Base-by-base conservation (phyloP, 2,113 vertebrate genomes). In the Equus przewalskii region DNA sequence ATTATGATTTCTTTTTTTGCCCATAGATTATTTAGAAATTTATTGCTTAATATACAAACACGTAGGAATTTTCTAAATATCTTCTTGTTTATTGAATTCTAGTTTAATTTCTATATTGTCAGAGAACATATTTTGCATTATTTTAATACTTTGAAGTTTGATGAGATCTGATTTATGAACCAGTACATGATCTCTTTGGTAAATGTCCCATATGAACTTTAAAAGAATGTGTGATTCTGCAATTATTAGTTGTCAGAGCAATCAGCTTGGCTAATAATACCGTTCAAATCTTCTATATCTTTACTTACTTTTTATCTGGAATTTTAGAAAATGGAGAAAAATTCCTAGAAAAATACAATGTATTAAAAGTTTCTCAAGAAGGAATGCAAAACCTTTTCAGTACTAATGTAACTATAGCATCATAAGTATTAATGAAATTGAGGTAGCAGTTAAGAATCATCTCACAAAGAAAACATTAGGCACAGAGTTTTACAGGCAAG, bases 121-220 rank as follows among this genome's bases (percentile, higher is more conserved):
- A 79, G 70, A 78, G 75, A 70, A 82, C 22, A 82, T 67, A 67
- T 46, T 72, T 89, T 51, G 46, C 49, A 67, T 94, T 88, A 89
- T 46, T 88, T 26, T 60, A 51, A 60, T 56, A 85, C 41, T 78
- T 76, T 60, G 30, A 67, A 88, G 60, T 72, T 87, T 88, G 15
- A 33, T 81, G 76, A 73, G 56, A 88, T 96, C 82, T 92, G 65
- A 81, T 65, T 88, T 88, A 88, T 82, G 30, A 87, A 73, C 19
- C 65, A 64, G 16, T 73, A 56, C 18, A 30, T 49, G 58, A 6
- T 64, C 36, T 65, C 46, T 92, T 81, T 92, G 65, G 30, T 67
- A 58, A 69, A 69, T 81, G 15, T 81, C n/a, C 67, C 19, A 24
- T 67, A 28, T 62, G 24, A 67, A 89, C 13, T 96, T 87, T 21